Evolutionary conservation across 1,140 invertebrate genomes (phyloP).

Genomic region (Bombus polaris): DNA sequence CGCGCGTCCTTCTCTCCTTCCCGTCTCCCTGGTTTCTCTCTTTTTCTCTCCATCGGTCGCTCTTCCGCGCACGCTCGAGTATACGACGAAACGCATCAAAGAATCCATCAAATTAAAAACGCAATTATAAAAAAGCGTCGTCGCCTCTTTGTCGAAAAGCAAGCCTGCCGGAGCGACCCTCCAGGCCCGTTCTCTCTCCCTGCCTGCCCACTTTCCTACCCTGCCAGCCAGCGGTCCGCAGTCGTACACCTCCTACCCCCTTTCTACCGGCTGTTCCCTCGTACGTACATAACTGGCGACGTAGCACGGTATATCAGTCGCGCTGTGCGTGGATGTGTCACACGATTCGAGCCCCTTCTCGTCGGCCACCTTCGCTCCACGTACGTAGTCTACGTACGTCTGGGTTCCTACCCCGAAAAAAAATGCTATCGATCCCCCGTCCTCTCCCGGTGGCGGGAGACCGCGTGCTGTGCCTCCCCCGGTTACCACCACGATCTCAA

Average conservation of each 20-base stretch:
- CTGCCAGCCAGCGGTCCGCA: conserved; percentile 1
- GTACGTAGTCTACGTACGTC: conserved; percentile 37
- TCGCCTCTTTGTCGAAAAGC: conserved; percentile 76
- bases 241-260: not conserved
- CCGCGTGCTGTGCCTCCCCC: conserved; percentile 17
- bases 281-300: conserved; percentile 29
- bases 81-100: conserved; percentile 74
- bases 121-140: conserved; percentile 81
- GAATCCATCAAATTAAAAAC: conserved; percentile 81
- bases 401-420: conserved; percentile 74
- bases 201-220: not conserved
- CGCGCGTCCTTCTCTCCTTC: not conserved
- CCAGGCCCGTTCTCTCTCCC: conserved; percentile 21
- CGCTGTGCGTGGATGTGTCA: conserved; percentile 60
- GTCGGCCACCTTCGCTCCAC: conserved; percentile 29
- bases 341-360: conserved; percentile 56
- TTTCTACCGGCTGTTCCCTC: conserved; percentile 35
- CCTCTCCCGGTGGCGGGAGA: conserved; percentile 40
- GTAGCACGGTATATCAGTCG: conserved; percentile 46
- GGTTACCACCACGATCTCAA: conserved; percentile 69
- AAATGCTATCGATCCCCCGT: conserved; percentile 78
- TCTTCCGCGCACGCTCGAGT: conserved; percentile 56
- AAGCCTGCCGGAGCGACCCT: conserved; percentile 62
- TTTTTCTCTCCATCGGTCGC: conserved; percentile 13
- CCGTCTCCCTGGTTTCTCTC: not conserved